phyloP scores from a whole-genome alignment of 2,113 vertebrate genomes.

The Cebidichthys violaceus region DNA sequence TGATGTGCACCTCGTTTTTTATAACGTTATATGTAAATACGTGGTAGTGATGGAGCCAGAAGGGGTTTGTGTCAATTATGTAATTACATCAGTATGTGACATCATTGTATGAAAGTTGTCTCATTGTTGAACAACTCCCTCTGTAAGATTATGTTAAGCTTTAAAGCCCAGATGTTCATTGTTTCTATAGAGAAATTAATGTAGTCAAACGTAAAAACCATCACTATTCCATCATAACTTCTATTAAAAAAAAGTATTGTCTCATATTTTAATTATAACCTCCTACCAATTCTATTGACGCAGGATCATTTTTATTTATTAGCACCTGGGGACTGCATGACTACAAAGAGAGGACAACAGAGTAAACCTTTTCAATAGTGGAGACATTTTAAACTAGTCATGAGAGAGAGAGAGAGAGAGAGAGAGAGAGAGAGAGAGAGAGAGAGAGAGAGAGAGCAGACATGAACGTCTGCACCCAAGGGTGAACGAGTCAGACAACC shows the following conservation, averaged over 20 bases:
- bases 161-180: not conserved
- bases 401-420: no score
- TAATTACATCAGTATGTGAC: no score
- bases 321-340: not conserved
- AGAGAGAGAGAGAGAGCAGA: slow-evolving; percentile 10
- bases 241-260: no score
- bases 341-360: not conserved
- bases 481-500: slow-evolving; percentile 5
- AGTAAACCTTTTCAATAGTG: slow-evolving; percentile 1
- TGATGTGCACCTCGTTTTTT: not conserved
- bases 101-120: not conserved
- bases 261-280: not conserved
- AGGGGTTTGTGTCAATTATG: not conserved
- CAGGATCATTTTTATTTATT: not conserved
- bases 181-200: not conserved
- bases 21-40: not conserved
- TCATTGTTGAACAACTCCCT: not conserved
- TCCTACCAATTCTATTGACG: not conserved
- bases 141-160: not conserved
- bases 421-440: no score
- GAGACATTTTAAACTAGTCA: slow-evolving; percentile 20
- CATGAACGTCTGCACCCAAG: slow-evolving; percentile 12
- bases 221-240: not conserved
- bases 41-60: not conserved
- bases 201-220: not conserved